Evolutionary conservation across 2,888 invertebrate genomes (phyloP), one percentile per base, ranked within the genome.

Genomic region (Plusia festucae): DNA sequence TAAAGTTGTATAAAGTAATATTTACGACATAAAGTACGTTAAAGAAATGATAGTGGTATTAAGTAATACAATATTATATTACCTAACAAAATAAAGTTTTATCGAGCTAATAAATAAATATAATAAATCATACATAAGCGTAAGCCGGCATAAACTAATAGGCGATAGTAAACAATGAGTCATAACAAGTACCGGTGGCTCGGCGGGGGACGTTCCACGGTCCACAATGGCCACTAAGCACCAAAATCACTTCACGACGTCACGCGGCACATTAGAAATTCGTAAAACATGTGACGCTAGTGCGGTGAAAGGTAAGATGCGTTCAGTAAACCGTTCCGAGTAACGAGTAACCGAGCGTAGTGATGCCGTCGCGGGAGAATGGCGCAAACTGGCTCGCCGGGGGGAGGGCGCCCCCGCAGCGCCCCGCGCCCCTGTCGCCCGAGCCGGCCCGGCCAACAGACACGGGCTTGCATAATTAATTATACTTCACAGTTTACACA

Each of bases 291-390:
- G 90, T 91, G 91, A 89, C 85, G 90, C 78, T 89, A 88, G 84
- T 88, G 89, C 90, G 90, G 93, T 93, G 93, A 94, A 93, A 94
- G 93, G 94, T 90, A 91, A 90, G 90, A 91, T 91, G 91, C 89
- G 90, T 90, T 90, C 89, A 87, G 90, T 88, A 91, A 91, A 91
- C 87, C 89, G 90, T 89, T 89, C 85, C 86, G 88, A 89, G 89
- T 88, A 87, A 88, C 90, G 90, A 91, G 90, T 90, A 90, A 88
- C 90, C 89, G 88, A 90, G 87, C 88, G 91, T 87, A 88, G 92
- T 90, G 91, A 84, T 91, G 91, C 87, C 93, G 88, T 89, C 90
- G 88, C 92, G 93, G 91, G 90, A 91, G 93, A 92, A 90, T 91
- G 91, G 93, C 92, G 94, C 93, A 91, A 90, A 93, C 94, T 93